Conservation (phyloP, 2,888 invertebrate genomes). For the Eilema sororculum region DNA sequence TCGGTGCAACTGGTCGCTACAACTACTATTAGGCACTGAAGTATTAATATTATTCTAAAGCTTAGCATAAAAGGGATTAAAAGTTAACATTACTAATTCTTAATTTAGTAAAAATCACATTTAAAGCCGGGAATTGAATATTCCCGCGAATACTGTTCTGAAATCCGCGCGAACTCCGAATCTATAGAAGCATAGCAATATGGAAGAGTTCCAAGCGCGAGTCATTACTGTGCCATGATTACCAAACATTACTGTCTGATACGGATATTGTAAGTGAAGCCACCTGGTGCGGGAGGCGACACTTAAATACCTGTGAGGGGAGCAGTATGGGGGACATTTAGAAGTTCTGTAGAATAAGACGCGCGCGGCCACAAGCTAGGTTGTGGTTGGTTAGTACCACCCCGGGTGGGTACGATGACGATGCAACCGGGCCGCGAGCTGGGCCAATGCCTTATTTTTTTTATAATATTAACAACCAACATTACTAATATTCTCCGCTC, state of each 20-base stretch:
- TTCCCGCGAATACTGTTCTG: background rate
- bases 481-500: too few species aligned
- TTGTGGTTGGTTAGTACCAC: slow-evolving; percentile 12
- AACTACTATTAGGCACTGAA: too few species aligned
- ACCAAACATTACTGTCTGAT: slow-evolving; percentile 25
- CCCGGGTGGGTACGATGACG: background rate
- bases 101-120: background rate
- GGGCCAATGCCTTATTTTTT: background rate
- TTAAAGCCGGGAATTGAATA: too few species aligned
- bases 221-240: slow-evolving; percentile 24
- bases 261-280: slow-evolving; percentile 18
- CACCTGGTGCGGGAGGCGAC: slow-evolving; percentile 22
- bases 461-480: too few species aligned
- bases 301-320: slow-evolving; percentile 10
- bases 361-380: slow-evolving; percentile 18
- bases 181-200: slow-evolving; percentile 12
- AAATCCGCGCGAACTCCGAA: slow-evolving; percentile 5
- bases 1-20: too few species aligned
- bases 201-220: slow-evolving; percentile 18
- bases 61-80: background rate
- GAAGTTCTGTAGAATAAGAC: slow-evolving; percentile 14
- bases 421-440: background rate
- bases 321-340: background rate
- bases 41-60: background rate
- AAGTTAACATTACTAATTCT: background rate